These are phyloP conservation scores for Corythornis vintsioides DNA, from an alignment of 2,113 vertebrate species.

Conservation along the genomic window DNA sequence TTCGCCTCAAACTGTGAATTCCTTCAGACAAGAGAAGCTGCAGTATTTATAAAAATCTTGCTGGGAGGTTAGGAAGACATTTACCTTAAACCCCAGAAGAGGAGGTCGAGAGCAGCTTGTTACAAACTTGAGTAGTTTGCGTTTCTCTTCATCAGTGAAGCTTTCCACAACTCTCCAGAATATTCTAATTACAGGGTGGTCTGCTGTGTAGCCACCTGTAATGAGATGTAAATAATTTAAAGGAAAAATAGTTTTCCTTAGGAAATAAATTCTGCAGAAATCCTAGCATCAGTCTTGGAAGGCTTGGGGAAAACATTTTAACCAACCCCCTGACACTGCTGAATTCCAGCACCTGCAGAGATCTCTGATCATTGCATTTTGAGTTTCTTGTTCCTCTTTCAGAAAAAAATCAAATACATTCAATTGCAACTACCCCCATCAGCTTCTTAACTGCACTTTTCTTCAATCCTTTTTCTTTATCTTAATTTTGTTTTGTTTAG, in stretches of 20 bases:
- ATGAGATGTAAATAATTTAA: not conserved
- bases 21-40: not conserved
- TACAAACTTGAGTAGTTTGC: slow-evolving; percentile 94
- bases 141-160: slow-evolving; percentile 97
- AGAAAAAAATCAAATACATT: too few species aligned
- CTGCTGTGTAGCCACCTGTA: slow-evolving; percentile 93
- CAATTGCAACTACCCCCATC: not conserved
- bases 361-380: not conserved
- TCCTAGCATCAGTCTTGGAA: not conserved
- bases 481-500: not conserved
- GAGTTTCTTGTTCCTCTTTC: not conserved
- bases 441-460: slow-evolving; percentile 32
- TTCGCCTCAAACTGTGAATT: not conserved
- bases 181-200: slow-evolving; percentile 92
- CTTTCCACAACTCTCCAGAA: slow-evolving; percentile 98
- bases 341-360: not conserved
- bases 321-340: not conserved
- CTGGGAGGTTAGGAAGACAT: not conserved
- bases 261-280: not conserved
- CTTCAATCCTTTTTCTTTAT: not conserved
- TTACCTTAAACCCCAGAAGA: slow-evolving; percentile 96
- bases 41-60: not conserved
- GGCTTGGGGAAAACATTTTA: not conserved
- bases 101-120: slow-evolving; percentile 98
- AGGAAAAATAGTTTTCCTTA: not conserved